Evolutionary conservation across 2,113 vertebrate species (phyloP), one percentile per base, ranked within the genome.

Genomic region (Brachypodius melanocephalos): DNA sequence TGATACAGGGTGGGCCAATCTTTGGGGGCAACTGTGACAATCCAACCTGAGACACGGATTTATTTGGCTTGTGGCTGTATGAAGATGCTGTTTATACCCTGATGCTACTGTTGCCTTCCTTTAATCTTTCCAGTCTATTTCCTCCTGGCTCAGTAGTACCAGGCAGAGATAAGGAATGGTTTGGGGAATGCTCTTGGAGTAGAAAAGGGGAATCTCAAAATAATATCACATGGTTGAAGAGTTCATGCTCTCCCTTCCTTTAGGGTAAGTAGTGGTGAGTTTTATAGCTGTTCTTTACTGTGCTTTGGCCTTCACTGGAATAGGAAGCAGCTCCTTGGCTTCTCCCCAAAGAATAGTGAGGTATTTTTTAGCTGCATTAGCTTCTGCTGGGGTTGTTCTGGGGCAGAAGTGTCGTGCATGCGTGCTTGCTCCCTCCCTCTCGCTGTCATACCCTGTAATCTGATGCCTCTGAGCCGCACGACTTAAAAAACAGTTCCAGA

Each of bases 401-500:
- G 25, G 40, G 11, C 40, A 46, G 66, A 74, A 45, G 19, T 46
- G 45, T 43, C 43, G 34, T 11, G 10, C 1, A 10, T 19, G 3
- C 0, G 0, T 31, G 20, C 24, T 51, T 32, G 16, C 19, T 58
- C 43, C 9, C 15, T 55, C 14, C 29, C 20, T 17, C 19, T 24
- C 57, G 25, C 40, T n/a, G 32, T 34, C 52, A 28, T 7, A 29
- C 15, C 8, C 51, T 52, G 31, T 63, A 51, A 48, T 74, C 46
- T 81, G 25, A 66, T 34, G 46, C 25, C n/a, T 82, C 78, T 85
- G 42, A 58, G 52, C 46, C 6, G 10, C 46, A 79, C 42, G 43
- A 25, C 3, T 58, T 58, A 45, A 3, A 58, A 66, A 88, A 49
- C 8, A 43, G 28, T 38, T 54, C 18, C 32, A 58, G 57, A 67